Conservation (phyloP, 2,797 vertebrate species). For the Ataeniobius toweri region DNA sequence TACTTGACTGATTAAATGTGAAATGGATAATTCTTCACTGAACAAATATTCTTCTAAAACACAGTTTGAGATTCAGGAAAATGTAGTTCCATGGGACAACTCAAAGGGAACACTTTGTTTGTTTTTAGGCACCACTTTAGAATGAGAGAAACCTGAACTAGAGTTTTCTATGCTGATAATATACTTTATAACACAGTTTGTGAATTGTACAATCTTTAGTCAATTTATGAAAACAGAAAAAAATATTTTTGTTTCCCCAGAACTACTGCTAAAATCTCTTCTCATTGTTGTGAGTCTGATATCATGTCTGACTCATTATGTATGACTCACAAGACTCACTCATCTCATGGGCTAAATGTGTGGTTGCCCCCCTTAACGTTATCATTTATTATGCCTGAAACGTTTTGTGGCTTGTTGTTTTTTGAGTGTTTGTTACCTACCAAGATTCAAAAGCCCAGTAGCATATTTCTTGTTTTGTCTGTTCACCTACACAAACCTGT, state of each 20-base stretch:
- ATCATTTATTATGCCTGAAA: neutral
- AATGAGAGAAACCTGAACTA: neutral
- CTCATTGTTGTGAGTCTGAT: neutral
- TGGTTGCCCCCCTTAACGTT: neutral
- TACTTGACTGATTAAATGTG: no score
- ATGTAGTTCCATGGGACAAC: neutral
- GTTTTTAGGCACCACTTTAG: no score
- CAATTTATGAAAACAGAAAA: neutral
- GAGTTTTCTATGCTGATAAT: neutral
- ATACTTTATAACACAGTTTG: neutral
- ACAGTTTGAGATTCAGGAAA: neutral
- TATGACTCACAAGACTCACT: no score
- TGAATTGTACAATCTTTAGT: no score
- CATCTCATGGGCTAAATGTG: neutral
- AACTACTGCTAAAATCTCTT: neutral
- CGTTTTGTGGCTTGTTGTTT: neutral
- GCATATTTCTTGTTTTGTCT: neutral
- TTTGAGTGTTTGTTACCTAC: neutral
- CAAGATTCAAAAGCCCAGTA: neutral
- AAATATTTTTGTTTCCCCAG: neutral
- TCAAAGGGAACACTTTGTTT: neutral
- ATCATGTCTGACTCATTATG: neutral
- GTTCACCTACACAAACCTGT: constrained; percentile 13
- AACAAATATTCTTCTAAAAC: neutral
- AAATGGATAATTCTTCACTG: no score